phyloP scores from a whole-genome alignment of 2,888 invertebrate species.

The Sipha maydis region DNA sequence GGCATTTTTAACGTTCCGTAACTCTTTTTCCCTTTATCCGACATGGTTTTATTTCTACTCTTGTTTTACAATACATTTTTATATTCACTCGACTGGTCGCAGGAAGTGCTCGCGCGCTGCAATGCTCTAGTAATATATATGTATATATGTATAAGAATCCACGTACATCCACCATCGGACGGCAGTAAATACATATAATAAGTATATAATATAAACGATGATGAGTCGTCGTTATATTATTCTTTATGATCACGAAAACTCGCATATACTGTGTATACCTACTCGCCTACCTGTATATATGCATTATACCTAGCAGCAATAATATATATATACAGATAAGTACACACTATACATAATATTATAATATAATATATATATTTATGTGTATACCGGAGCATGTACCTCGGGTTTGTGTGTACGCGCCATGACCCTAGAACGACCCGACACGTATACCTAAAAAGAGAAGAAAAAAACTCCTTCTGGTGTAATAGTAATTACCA shows the following conservation, averaged over 20 bases:
- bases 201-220: neutral
- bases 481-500: neutral
- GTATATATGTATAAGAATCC: neutral
- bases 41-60: neutral
- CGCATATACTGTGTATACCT: neutral
- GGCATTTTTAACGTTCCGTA: conserved; percentile 4
- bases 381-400: neutral
- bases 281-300: too few relatives aligned
- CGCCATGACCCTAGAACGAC: conserved; percentile 45
- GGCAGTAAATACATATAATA: neutral
- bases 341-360: too few relatives aligned
- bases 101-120: neutral
- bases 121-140: neutral
- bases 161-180: conserved; percentile 5
- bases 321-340: too few relatives aligned
- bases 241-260: neutral
- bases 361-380: too few relatives aligned
- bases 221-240: neutral
- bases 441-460: neutral
- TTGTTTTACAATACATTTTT: conserved; percentile 1
- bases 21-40: neutral
- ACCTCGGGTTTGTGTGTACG: neutral
- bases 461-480: neutral
- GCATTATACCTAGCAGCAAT: too few relatives aligned
- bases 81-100: conserved; percentile 13